phyloP scores from a whole-genome alignment of 2,797 vertebrate genomes.

The Heteromormyrus szaboi region DNA sequence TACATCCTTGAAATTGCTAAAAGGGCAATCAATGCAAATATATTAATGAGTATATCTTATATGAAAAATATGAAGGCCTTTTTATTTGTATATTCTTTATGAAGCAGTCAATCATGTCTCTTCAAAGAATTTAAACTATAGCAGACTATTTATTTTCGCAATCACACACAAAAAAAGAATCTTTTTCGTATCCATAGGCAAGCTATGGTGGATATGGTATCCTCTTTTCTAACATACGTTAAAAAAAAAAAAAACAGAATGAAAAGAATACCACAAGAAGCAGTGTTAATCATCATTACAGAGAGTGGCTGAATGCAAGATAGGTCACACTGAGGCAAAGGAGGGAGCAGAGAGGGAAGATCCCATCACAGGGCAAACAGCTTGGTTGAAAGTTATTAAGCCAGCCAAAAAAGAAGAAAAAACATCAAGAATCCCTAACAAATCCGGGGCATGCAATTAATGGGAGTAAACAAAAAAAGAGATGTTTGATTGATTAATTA shows the following conservation, averaged over 20 bases:
- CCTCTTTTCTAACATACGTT: background rate
- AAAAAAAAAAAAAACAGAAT: background rate
- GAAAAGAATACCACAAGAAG: background rate
- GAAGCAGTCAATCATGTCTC: background rate
- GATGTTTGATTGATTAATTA: background rate
- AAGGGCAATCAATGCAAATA: background rate
- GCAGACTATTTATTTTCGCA: background rate
- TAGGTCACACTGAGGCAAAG: background rate
- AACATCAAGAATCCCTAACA: background rate
- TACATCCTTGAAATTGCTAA: background rate
- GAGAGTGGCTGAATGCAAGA: background rate
- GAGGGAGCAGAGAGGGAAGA: background rate
- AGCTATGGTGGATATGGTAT: background rate
- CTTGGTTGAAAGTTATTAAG: background rate
- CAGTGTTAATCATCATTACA: background rate
- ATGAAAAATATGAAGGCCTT: background rate
- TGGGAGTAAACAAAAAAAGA: background rate
- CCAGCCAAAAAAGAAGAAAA: background rate
- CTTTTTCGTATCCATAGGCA: background rate
- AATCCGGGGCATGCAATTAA: slow-evolving; percentile 2
- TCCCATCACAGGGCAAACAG: background rate
- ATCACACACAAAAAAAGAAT: background rate
- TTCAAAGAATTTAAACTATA: background rate
- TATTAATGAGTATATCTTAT: background rate
- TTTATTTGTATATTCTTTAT: background rate